Evolutionary conservation across 2,797 vertebrate genomes (phyloP), one percentile per base, ranked within the genome.

Genomic region (Gymnopithys bicolor): DNA sequence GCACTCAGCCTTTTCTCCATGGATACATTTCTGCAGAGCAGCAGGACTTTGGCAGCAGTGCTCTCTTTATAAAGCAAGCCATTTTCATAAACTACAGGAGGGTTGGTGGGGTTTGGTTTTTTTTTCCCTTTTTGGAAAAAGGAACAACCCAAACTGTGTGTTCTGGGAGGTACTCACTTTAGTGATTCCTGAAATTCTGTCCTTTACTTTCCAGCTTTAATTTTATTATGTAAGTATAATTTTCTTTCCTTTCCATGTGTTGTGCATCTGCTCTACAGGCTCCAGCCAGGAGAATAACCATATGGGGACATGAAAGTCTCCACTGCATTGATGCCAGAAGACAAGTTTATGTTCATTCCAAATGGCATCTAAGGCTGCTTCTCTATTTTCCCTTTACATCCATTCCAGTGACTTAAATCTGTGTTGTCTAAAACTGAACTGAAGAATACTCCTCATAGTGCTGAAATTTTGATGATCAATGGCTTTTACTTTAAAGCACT

Each of bases 281-380:
- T 89, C 35, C 71, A 93, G 89, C 91, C 94, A 96, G 94, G 88
- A 97, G 71, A 92, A 91, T 82, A 96, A 92, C 91, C 94, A 97
- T 94, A 96, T 94, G 95, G 93, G 79, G 79, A 93, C 84, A 93
- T 91, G 95, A 97, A 96, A 97, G 95, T 93, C 87, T 96, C 74
- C 77, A 81, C 46, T 87, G 24, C 84, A 78, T 52, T 84, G 76
- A 79, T 91, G 94, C 94, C 95, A 97, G 94, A 96, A 96, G 92
- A 94, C 81, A 96, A 84, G 53, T 93, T 95, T 95, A 95, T 93
- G 77, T 90, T 95, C 53, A 64, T 96, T 97, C 90, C 93, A 97
- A 96, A 97, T 91, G 59, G 69, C 94, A 94, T 56, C 62, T 89
- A 92, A 92, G 82, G 64, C 82, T 84, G 74, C 67, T 87, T 94